Evolutionary conservation across 2,113 vertebrate genomes (phyloP).

Genomic region (human (Homo sapiens)): DNA sequence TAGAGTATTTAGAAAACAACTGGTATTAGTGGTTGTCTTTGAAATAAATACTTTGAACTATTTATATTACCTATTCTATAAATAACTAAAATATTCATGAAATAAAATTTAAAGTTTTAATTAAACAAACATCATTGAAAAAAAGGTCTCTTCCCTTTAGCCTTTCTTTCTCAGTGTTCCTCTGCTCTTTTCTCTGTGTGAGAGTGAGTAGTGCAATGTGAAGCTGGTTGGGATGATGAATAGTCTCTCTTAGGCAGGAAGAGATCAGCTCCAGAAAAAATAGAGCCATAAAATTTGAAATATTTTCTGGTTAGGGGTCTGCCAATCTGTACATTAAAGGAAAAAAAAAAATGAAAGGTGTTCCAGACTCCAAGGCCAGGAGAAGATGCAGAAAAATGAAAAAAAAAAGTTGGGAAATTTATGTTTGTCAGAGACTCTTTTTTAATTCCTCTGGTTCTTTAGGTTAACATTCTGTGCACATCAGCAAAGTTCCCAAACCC

Average conservation of each 20-base stretch:
- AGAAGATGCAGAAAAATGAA: not conserved
- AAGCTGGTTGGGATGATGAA: not conserved
- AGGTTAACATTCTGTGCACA: not conserved
- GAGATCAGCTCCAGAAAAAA: conserved; percentile 2
- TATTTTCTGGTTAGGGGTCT: not conserved
- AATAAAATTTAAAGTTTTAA: not conserved
- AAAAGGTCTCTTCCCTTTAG: not conserved
- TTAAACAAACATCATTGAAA: not conserved
- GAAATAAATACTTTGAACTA: not conserved
- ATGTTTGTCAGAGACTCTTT: not conserved
- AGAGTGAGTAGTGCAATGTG: not conserved
- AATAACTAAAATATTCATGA: not conserved
- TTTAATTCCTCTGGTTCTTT: not conserved
- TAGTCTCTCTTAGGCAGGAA: not conserved
- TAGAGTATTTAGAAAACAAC: not conserved
- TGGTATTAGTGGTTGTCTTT: not conserved
- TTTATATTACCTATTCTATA: not conserved
- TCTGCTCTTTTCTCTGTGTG: no score
- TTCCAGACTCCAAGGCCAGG: not conserved
- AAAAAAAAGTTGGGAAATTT: not conserved
- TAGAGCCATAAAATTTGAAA: not conserved
- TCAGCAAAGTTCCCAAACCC: not conserved
- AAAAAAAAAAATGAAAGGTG: not conserved
- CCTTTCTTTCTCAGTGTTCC: not conserved
- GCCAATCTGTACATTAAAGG: not conserved